phyloP scores from a whole-genome alignment of 2,888 invertebrate genomes.

The Phengaris arion region DNA sequence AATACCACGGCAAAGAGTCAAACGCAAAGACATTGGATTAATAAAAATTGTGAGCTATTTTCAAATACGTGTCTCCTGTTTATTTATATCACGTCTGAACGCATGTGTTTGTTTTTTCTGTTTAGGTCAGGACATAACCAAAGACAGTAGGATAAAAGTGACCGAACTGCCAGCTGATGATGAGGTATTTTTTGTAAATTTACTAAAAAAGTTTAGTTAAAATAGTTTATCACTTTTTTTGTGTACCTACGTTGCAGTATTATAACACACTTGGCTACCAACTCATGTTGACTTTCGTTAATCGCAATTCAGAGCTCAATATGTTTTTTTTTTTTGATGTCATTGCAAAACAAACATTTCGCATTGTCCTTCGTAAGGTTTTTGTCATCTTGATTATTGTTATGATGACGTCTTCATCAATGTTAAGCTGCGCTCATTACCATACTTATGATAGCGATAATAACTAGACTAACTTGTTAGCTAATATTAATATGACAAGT shows the following conservation, averaged over 20 bases:
- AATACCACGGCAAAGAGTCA: conserved; percentile 59
- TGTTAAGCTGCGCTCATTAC: background rate
- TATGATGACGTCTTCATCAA: conserved; percentile 21
- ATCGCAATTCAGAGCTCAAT: background rate
- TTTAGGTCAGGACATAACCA: conserved; percentile 75
- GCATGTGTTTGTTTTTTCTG: conserved; percentile 50
- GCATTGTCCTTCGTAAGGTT: conserved; percentile 15
- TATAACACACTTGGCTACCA: background rate
- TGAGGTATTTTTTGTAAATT: conserved; percentile 53
- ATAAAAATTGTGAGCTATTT: conserved; percentile 67
- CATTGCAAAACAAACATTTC: background rate
- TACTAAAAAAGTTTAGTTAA: background rate
- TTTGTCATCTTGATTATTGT: background rate
- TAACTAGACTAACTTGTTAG: conserved; percentile 8
- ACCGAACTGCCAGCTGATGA: conserved; percentile 71
- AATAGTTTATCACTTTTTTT: background rate
- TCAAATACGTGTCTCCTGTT: conserved; percentile 44
- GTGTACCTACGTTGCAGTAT: background rate
- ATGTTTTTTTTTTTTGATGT: conserved; percentile 3
- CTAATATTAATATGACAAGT: background rate
- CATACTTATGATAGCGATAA: conserved; percentile 4
- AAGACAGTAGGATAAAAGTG: conserved; percentile 75
- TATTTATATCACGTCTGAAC: conserved; percentile 50
- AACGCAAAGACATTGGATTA: conserved; percentile 55
- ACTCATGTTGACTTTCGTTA: background rate